Evolutionary conservation across 2,797 vertebrate species (phyloP), one percentile per base, ranked within the genome.

Genomic region (Clarias laeviceps): DNA sequence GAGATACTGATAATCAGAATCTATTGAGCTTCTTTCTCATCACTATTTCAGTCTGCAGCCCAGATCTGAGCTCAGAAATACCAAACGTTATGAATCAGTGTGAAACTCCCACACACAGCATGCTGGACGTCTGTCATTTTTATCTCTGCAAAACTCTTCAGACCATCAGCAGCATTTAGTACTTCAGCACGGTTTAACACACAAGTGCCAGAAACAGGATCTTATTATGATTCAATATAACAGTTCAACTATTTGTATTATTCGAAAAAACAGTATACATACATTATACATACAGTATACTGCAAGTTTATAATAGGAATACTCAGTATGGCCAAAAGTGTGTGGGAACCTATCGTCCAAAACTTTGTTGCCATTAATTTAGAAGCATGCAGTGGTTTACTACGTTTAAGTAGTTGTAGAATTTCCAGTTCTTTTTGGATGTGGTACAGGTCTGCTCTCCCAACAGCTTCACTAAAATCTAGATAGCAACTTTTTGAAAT

Each of bases 61-160:
- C 32, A 78, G 59, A 80, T 80, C 32, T 65, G 64, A 50, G 24
- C 56, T 50, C 61, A 22, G 59, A 85, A 73, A 73, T 80, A 61
- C 37, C 84, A 81, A 64, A 73, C 22, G 5, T 82, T 18, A 76
- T 86, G 85, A 86, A 61, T 86, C 85, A 83, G 81, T 27, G 57
- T 62, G 27, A 83, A 74, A 73, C 65, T 37, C 68, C 80, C 65
- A 79, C 85, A 34, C 29, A 32, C 73, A 45, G n/a, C 79, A 62
- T 81, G 84, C 12, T 45, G 84, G 77, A 72, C 24, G 65, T 79
- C 54, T 82, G 74, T 82, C 68, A 80, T 80, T 80, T 80, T 64
- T 45, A 65, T 57, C 80, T 69, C 45, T 82, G 80, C 54, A 82
- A 37, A 57, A 56, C 80, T 82, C 80, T 50, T 54, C 37, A 29